These are phyloP conservation scores for Coregonus suidteri DNA, from an alignment of 2,797 vertebrate species.

Conservation along the genomic window DNA sequence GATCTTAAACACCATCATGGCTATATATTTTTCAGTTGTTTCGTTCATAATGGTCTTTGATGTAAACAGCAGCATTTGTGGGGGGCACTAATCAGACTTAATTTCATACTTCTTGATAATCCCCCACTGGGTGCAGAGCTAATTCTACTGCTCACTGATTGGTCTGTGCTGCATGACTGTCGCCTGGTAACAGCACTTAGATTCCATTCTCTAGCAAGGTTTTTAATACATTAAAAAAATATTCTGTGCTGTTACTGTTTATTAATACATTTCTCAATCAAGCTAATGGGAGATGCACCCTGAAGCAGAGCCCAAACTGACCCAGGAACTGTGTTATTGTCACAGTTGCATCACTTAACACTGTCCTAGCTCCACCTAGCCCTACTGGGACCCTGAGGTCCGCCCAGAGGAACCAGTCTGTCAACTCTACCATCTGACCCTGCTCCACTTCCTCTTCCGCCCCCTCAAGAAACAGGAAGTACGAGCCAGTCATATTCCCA, in stretches of 20 bases:
- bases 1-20: conserved; percentile 49
- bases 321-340: neutral
- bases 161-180: conserved; percentile 55
- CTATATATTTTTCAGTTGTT: conserved; percentile 40
- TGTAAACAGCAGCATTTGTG: conserved; percentile 19
- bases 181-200: conserved; percentile 21
- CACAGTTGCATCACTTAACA: neutral
- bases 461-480: conserved; percentile 63
- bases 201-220: neutral
- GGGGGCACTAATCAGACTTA: conserved; percentile 59
- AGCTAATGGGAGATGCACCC: neutral
- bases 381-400: neutral
- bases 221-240: neutral
- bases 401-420: conserved; percentile 42
- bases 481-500: conserved; percentile 27
- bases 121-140: conserved; percentile 58
- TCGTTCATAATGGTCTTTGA: conserved; percentile 40
- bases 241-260: neutral
- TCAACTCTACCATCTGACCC: conserved; percentile 44
- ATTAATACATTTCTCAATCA: neutral
- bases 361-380: neutral
- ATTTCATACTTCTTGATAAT: conserved; percentile 70
- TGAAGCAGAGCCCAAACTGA: neutral
- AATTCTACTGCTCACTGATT: conserved; percentile 59
- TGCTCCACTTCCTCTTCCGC: conserved; percentile 55